These are phyloP conservation scores for Indri indri DNA, from an alignment of 2,113 vertebrate species.

Conservation along the genomic window DNA sequence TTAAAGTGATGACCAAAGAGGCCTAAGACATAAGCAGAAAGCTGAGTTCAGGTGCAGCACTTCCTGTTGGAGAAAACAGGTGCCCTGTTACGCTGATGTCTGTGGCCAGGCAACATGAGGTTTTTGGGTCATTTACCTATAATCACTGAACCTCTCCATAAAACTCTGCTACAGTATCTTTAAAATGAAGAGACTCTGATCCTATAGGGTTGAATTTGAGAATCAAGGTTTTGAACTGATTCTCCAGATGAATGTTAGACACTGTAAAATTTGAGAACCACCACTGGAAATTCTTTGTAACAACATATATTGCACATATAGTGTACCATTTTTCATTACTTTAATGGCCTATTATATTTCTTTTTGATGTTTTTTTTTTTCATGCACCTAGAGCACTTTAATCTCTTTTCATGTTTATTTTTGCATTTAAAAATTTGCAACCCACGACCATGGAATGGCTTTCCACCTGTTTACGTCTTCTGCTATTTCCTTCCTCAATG, in stretches of 20 bases:
- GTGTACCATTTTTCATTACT: neutral
- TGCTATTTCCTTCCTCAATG: too few relatives aligned
- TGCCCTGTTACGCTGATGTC: fast-evolving
- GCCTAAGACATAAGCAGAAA: neutral
- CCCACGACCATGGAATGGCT: too few relatives aligned
- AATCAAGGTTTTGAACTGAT: neutral
- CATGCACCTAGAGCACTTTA: neutral
- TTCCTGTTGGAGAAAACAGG: neutral
- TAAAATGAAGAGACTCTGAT: neutral
- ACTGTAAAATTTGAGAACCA: neutral
- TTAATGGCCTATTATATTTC: neutral
- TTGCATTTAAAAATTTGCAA: neutral
- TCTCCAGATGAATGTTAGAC: neutral
- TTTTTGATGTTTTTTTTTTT: neutral
- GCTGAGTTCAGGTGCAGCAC: neutral
- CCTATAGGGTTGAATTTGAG: neutral
- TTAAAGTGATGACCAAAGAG: neutral
- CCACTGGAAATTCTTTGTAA: neutral
- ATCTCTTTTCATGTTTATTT: neutral
- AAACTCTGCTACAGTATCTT: neutral
- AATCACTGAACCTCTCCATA: neutral
- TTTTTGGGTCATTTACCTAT: neutral
- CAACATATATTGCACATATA: neutral
- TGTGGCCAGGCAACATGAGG: neutral
- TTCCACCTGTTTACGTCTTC: too few relatives aligned